phyloP scores from a whole-genome alignment of 1,140 invertebrate genomes.

The Leptopilina clavipes region DNA sequence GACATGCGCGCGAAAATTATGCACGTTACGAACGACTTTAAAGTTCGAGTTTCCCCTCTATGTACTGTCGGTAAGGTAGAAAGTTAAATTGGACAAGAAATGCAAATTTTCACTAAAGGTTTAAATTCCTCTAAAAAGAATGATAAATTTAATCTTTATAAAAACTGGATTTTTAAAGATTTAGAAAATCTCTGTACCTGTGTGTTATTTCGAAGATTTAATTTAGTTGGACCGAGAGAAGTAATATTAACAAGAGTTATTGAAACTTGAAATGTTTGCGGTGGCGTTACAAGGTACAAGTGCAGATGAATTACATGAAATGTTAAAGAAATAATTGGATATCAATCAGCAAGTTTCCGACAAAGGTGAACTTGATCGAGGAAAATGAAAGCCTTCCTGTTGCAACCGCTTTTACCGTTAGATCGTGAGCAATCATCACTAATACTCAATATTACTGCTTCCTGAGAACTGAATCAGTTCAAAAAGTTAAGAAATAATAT shows the following conservation, averaged over 20 bases:
- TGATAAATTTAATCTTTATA: too few relatives aligned
- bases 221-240: too few relatives aligned
- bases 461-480: not conserved
- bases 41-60: too few relatives aligned
- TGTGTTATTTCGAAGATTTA: too few relatives aligned
- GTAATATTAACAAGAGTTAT: not conserved
- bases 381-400: constrained; percentile 18
- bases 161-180: too few relatives aligned
- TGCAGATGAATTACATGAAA: constrained; percentile 12
- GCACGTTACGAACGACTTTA: too few relatives aligned
- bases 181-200: too few relatives aligned
- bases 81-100: too few relatives aligned
- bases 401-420: not conserved
- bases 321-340: constrained; percentile 22
- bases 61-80: too few relatives aligned
- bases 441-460: not conserved
- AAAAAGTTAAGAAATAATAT: not conserved
- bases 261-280: constrained; percentile 3
- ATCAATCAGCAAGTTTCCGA: constrained; percentile 26
- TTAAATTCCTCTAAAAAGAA: too few relatives aligned
- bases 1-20: too few relatives aligned
- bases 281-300: not conserved
- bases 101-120: too few relatives aligned
- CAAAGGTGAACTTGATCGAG: not conserved
- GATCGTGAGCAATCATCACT: not conserved